A percentile compares a stretch with the other conserved stretches of the same genome.
Conservation (phyloP, 1,140 invertebrate genomes). For the Eueides isabella region DNA sequence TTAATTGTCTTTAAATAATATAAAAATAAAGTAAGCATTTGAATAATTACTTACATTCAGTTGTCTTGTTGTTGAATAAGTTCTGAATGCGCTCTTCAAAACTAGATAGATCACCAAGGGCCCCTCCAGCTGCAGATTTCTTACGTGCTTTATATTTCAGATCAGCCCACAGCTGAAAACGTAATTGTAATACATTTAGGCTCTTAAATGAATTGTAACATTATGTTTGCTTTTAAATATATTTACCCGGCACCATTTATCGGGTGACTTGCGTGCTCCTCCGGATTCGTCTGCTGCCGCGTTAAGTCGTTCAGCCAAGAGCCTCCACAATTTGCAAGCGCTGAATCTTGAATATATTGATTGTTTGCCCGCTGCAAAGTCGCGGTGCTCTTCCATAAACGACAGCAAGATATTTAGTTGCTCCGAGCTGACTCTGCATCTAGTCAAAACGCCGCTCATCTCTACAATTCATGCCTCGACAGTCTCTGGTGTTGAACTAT, state of each 20-base stretch:
- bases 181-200: not conserved
- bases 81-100: slow-evolving; percentile 67
- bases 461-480: slow-evolving; percentile 25
- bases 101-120: slow-evolving; percentile 63
- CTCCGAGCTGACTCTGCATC: slow-evolving; percentile 70
- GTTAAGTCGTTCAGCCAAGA: slow-evolving; percentile 71
- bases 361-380: slow-evolving; percentile 74
- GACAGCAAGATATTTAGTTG: slow-evolving; percentile 69
- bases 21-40: not conserved
- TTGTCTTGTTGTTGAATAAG: slow-evolving; percentile 48
- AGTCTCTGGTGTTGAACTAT: not conserved
- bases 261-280: slow-evolving; percentile 67
- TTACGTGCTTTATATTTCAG: slow-evolving; percentile 74
- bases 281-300: slow-evolving; percentile 63
- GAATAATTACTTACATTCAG: slow-evolving; percentile 34
- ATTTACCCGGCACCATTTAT: slow-evolving; percentile 73
- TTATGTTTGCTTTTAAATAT: not conserved
- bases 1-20: no score
- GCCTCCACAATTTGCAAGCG: slow-evolving; percentile 71
- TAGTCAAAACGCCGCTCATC: slow-evolving; percentile 64
- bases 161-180: slow-evolving; percentile 72
- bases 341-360: slow-evolving; percentile 73
- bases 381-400: slow-evolving; percentile 78
- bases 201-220: not conserved
- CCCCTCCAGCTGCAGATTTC: slow-evolving; percentile 66